These are phyloP conservation scores for Bombus pyrosoma DNA, from an alignment of 1,140 invertebrate species.

Conservation along the genomic window DNA sequence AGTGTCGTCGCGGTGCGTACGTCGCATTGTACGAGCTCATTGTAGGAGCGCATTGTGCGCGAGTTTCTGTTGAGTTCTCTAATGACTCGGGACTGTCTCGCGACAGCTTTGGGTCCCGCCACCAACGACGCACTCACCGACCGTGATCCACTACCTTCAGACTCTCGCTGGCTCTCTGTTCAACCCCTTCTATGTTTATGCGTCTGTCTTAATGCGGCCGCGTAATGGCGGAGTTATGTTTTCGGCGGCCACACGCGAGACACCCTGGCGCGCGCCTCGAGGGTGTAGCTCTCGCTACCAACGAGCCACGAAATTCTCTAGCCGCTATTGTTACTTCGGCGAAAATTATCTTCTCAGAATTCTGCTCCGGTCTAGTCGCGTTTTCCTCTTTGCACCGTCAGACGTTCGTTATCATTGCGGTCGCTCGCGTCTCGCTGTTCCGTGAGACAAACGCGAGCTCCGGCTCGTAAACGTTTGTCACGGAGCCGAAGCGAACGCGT, in stretches of 20 bases:
- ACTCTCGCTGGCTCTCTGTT: background rate
- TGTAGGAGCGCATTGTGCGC: conserved; percentile 64
- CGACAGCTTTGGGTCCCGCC: conserved; percentile 21
- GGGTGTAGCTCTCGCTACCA: background rate
- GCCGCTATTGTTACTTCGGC: conserved; percentile 34
- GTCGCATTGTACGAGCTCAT: conserved; percentile 51
- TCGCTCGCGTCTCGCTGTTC: background rate
- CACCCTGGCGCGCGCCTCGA: background rate
- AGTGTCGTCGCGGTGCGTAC: conserved; percentile 24
- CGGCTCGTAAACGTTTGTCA: background rate
- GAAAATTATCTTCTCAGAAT: conserved; percentile 57
- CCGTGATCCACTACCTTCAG: conserved; percentile 7
- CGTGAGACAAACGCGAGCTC: too few relatives aligned
- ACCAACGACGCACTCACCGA: conserved; percentile 34
- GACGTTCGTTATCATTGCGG: conserved; percentile 15
- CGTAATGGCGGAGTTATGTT: conserved; percentile 71
- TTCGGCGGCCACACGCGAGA: conserved; percentile 59
- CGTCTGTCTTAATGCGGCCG: conserved; percentile 71
- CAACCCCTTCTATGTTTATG: conserved; percentile 63
- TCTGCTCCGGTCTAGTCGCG: background rate
- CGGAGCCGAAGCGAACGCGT: too few relatives aligned
- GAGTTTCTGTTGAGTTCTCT: conserved; percentile 57
- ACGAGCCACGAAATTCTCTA: conserved; percentile 44
- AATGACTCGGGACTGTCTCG: conserved; percentile 69
- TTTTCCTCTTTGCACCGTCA: conserved; percentile 9